Evolutionary conservation across 2,888 invertebrate genomes (phyloP).

Genomic region (Agonopterix alstromeriana): DNA sequence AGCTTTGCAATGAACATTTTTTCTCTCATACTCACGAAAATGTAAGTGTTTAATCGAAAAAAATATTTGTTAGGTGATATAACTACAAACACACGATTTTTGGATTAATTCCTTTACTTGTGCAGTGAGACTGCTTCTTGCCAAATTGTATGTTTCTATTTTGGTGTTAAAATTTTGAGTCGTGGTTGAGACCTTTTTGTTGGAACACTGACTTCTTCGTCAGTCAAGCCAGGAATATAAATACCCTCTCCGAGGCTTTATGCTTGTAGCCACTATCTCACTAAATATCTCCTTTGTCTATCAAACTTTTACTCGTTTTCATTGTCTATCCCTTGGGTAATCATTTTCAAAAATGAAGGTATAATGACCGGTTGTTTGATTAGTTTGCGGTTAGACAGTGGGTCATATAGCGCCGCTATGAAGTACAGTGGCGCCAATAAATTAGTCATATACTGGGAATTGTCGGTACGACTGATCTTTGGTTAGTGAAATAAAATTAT

Average conservation of each 20-base stretch:
- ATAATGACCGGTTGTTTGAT: conserved; percentile 69
- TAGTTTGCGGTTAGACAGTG: conserved; percentile 61
- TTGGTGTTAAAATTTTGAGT: too few relatives aligned
- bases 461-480: conserved; percentile 4
- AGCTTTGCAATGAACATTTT: too few relatives aligned
- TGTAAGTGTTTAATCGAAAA: too few relatives aligned
- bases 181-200: too few relatives aligned
- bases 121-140: too few relatives aligned
- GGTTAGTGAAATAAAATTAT: neutral
- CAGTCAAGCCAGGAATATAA: too few relatives aligned
- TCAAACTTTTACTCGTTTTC: conserved; percentile 41
- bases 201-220: too few relatives aligned
- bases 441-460: conserved; percentile 44
- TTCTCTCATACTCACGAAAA: too few relatives aligned
- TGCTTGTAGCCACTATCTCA: neutral
- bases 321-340: conserved; percentile 33
- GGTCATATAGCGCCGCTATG: conserved; percentile 38
- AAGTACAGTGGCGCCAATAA: conserved; percentile 55
- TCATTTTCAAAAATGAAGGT: conserved; percentile 52
- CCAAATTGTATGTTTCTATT: too few relatives aligned
- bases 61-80: too few relatives aligned
- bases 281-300: neutral
- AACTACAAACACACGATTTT: too few relatives aligned
- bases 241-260: neutral
- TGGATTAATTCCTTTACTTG: too few relatives aligned